Evolutionary conservation across 2,113 vertebrate species (phyloP).

Genomic region (Camelus dromedarius): DNA sequence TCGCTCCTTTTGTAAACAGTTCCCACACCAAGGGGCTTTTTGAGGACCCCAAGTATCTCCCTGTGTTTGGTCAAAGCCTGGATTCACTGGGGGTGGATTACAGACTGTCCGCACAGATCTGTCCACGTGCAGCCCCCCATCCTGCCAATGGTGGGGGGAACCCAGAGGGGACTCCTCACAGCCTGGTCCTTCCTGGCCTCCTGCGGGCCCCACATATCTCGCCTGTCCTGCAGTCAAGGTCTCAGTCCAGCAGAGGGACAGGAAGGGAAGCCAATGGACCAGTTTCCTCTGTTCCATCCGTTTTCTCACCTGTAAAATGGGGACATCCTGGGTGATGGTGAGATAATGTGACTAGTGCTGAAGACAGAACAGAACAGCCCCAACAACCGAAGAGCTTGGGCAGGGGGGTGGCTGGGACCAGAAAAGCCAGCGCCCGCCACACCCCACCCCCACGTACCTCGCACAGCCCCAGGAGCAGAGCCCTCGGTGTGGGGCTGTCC

Average conservation of each 20-base stretch:
- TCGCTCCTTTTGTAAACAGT: not conserved
- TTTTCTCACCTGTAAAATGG: not conserved
- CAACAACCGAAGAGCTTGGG: not conserved
- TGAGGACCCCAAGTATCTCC: not conserved
- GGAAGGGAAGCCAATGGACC: not conserved
- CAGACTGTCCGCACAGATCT: no score
- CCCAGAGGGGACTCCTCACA: not conserved
- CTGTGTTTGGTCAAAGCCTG: not conserved
- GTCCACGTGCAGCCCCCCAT: rapidly evolving
- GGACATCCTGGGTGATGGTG: not conserved
- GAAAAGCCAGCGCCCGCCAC: not conserved
- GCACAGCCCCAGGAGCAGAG: not conserved
- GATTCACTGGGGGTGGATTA: rapidly evolving
- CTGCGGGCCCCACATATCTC: rapidly evolving
- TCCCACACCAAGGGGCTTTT: not conserved
- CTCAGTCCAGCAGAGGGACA: not conserved
- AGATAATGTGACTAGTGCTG: not conserved
- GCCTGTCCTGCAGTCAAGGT: not conserved
- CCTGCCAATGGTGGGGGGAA: not conserved
- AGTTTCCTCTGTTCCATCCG: not conserved
- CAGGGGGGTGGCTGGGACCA: rapidly evolving
- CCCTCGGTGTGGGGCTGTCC: no score
- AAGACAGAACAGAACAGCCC: not conserved
- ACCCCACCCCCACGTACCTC: rapidly evolving
- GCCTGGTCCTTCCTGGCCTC: rapidly evolving